A percentile compares a stretch with the other conserved stretches of the same genome.
Evolutionary conservation across 2,888 invertebrate genomes (phyloP).

Genomic region (Deladenus siricidicola): DNA sequence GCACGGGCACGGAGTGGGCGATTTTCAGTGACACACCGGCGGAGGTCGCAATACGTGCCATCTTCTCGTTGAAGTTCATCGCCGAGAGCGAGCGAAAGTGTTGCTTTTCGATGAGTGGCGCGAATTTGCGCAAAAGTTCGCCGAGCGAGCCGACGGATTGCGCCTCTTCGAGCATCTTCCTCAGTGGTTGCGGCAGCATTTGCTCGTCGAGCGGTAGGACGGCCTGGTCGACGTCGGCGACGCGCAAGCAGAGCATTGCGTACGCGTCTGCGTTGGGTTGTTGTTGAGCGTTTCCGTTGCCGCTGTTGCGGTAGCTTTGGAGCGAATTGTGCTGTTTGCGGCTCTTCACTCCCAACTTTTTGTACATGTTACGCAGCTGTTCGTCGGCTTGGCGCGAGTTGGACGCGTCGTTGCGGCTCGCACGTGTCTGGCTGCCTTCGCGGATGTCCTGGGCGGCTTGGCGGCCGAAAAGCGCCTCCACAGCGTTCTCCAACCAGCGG

Average conservation of each 20-base stretch:
- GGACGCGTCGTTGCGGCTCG: constrained; percentile 1
- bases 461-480: background rate
- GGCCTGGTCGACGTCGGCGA: constrained; percentile 41
- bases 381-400: constrained; percentile 14
- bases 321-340: constrained; percentile 1
- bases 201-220: constrained; percentile 38
- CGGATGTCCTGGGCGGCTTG: background rate
- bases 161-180: background rate
- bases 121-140: background rate
- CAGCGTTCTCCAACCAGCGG: constrained; percentile 11
- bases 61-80: constrained; percentile 20
- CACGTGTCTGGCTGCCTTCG: constrained; percentile 2
- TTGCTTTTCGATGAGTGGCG: constrained; percentile 27
- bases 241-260: constrained; percentile 17
- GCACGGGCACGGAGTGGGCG: constrained; percentile 8
- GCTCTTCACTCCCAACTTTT: constrained; percentile 34
- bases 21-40: constrained; percentile 39
- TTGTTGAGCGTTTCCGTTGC: too few species aligned
- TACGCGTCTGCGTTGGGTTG: constrained; percentile 7
- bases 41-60: constrained; percentile 34
- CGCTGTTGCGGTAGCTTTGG: background rate
- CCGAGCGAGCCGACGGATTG: background rate
- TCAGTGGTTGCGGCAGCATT: constrained; percentile 16
- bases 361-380: constrained; percentile 17
- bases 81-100: constrained; percentile 19